Conservation (phyloP, 2,113 vertebrate species). For the Bujurquina vittata region DNA sequence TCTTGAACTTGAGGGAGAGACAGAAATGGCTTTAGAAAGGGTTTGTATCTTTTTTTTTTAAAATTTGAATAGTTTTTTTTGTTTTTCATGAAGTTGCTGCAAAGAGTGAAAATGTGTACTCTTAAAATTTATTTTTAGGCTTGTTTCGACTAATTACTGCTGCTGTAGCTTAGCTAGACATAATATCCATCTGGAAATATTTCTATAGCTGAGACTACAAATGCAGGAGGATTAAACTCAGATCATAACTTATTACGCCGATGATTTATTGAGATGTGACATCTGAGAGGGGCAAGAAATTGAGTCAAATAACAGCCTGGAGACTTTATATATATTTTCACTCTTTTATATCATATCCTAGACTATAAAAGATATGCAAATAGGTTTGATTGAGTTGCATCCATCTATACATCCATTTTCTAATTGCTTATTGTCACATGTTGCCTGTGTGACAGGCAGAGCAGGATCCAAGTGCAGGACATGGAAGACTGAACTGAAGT, state of each 20-base stretch:
- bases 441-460: too few species aligned
- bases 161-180: neutral
- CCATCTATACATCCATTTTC: too few species aligned
- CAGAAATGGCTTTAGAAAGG: neutral
- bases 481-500: too few species aligned
- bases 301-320: neutral
- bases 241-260: too few species aligned
- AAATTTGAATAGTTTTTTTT: neutral
- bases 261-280: neutral
- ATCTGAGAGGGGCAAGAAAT: neutral
- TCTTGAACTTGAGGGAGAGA: neutral
- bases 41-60: neutral
- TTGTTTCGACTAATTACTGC: neutral
- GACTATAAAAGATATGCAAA: neutral
- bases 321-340: neutral
- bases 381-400: neutral
- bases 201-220: neutral
- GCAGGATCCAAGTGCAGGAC: too few species aligned
- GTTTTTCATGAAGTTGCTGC: neutral
- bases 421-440: too few species aligned
- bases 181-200: neutral
- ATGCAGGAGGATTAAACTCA: too few species aligned
- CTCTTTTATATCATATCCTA: neutral
- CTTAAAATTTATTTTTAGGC: neutral
- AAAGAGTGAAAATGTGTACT: neutral